Percentiles rank a stretch among this genome's conserved stretches.
Evolutionary conservation across 2,797 vertebrate genomes (phyloP).

Genomic region (Argyrosomus regius): DNA sequence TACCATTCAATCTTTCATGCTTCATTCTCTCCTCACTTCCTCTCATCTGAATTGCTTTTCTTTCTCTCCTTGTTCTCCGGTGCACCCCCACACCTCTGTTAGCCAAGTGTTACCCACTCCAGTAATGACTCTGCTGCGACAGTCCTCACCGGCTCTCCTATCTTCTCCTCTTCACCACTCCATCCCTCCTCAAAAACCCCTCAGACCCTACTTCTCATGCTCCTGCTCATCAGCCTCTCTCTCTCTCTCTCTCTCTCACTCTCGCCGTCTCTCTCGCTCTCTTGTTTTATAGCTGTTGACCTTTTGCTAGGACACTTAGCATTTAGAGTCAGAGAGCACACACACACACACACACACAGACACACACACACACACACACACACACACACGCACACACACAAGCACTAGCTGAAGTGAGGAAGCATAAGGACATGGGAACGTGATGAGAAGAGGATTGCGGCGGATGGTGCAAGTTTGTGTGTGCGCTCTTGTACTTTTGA

Average conservation of each 20-base stretch:
- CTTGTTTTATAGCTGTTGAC: constrained; percentile 79
- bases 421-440: constrained; percentile 43
- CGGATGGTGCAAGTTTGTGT: constrained; percentile 30
- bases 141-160: constrained; percentile 71
- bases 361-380: constrained; percentile 14
- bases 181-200: constrained; percentile 69
- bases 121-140: constrained; percentile 65
- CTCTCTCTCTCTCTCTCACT: constrained; percentile 12
- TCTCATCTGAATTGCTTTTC: constrained; percentile 70
- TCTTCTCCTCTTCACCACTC: constrained; percentile 65
- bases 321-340: constrained; percentile 50
- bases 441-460: constrained; percentile 43
- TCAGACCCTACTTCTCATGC: constrained; percentile 66
- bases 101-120: constrained; percentile 66
- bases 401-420: constrained; percentile 4
- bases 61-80: constrained; percentile 52
- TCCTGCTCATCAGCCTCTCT: constrained; percentile 70
- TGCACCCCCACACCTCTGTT: constrained; percentile 33
- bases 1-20: constrained; percentile 53
- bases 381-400: constrained; percentile 3
- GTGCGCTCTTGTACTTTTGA: constrained; percentile 44
- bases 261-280: constrained; percentile 47
- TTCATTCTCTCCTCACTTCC: constrained; percentile 50
- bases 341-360: constrained; percentile 16
- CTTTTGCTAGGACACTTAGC: constrained; percentile 78